phyloP scores from a whole-genome alignment of 1,140 invertebrate species.

The Eupristina koningsbergeri region DNA sequence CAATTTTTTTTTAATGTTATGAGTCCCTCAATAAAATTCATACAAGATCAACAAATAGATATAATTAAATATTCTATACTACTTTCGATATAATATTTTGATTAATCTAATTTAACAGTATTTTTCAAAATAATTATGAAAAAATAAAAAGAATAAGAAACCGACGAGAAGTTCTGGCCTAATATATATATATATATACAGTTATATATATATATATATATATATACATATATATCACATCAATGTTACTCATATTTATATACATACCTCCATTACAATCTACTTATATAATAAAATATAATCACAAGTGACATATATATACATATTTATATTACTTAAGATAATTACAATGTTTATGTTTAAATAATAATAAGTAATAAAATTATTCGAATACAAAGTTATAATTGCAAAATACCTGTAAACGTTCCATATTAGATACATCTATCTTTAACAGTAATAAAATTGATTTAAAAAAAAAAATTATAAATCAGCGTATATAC shows the following conservation, averaged over 20 bases:
- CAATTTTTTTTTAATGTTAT: no score
- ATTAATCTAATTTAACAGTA: not conserved
- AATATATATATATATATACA: no score
- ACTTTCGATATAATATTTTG: not conserved
- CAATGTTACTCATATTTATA: conserved; percentile 54
- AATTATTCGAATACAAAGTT: not conserved
- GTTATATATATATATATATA: no score
- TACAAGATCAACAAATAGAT: not conserved
- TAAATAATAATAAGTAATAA: not conserved
- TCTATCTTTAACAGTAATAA: conserved; percentile 1
- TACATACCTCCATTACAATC: conserved; percentile 43
- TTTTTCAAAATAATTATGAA: not conserved
- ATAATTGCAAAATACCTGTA: not conserved
- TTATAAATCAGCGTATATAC: not conserved
- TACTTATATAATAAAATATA: conserved; percentile 40
- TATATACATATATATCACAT: no score
- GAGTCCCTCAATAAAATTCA: no score
- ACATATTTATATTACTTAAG: not conserved
- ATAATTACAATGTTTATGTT: not conserved
- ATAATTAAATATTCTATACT: no score
- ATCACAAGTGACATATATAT: not conserved
- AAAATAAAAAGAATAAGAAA: conserved; percentile 4
- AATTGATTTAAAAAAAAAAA: conserved; percentile 43
- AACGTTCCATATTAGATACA: not conserved
- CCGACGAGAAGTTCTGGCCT: conserved; percentile 54